phyloP scores from a whole-genome alignment of 2,888 invertebrate genomes.

The Pyralis farinalis region DNA sequence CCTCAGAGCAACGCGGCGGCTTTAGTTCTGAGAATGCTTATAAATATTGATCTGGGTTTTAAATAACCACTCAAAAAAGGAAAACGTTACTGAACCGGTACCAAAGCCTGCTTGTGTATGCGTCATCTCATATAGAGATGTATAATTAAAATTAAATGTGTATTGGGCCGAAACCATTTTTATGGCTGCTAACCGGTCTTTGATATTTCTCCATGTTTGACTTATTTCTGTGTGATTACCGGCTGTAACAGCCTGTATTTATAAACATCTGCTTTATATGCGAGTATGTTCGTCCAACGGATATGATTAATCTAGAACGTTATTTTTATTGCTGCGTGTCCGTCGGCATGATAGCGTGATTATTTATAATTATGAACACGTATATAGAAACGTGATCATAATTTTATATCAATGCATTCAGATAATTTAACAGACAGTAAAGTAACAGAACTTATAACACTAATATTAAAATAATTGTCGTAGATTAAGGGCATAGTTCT shows the following conservation, averaged over 20 bases:
- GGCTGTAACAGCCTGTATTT: slow-evolving; percentile 56
- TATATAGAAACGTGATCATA: slow-evolving; percentile 21
- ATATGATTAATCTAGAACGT: slow-evolving; percentile 56
- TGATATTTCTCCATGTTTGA: slow-evolving; percentile 57
- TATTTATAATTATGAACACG: slow-evolving; percentile 33
- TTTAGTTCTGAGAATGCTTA: slow-evolving; percentile 33
- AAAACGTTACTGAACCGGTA: slow-evolving; percentile 43
- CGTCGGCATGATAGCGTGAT: slow-evolving; percentile 33
- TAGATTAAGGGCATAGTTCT: too few species aligned
- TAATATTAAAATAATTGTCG: too few species aligned
- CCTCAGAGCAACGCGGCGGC: slow-evolving; percentile 16
- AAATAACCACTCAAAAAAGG: slow-evolving; percentile 40
- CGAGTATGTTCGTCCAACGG: slow-evolving; percentile 48
- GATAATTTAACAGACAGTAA: slow-evolving; percentile 1
- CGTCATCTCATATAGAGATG: slow-evolving; percentile 56
- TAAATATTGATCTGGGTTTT: slow-evolving; percentile 40
- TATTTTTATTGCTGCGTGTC: slow-evolving; percentile 41
- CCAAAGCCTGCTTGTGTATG: slow-evolving; percentile 40
- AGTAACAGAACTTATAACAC: too few species aligned
- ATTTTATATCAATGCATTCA: slow-evolving; percentile 5
- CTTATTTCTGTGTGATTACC: slow-evolving; percentile 53
- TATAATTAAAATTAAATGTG: slow-evolving; percentile 64
- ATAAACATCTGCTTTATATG: slow-evolving; percentile 56
- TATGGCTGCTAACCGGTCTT: slow-evolving; percentile 57
- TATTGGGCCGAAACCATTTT: slow-evolving; percentile 66